Evolutionary conservation across 1,140 invertebrate species (phyloP).

Genomic region (Adoxophyes honmai): DNA sequence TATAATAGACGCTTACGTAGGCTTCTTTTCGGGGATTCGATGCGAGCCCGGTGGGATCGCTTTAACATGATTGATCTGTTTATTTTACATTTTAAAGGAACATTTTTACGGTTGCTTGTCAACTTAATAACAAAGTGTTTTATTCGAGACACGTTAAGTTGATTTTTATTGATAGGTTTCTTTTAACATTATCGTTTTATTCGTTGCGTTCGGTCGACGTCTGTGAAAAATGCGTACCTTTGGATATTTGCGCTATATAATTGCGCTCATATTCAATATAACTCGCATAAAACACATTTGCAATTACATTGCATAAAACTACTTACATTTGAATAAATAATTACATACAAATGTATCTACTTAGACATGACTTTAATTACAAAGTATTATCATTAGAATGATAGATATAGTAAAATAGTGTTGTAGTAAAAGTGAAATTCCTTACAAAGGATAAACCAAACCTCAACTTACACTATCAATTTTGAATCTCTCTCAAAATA

Average conservation of each 20-base stretch:
- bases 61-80: slow-evolving; percentile 77
- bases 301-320: too few species aligned
- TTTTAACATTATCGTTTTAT: slow-evolving; percentile 61
- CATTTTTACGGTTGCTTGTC: slow-evolving; percentile 77
- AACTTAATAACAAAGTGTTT: slow-evolving; percentile 77
- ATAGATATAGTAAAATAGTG: too few species aligned
- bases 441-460: too few species aligned
- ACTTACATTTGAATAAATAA: too few species aligned
- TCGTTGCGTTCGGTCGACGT: slow-evolving; percentile 21
- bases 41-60: slow-evolving; percentile 71
- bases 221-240: slow-evolving; percentile 16
- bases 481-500: background rate
- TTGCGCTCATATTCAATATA: too few species aligned
- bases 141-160: slow-evolving; percentile 73
- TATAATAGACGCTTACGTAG: slow-evolving; percentile 76
- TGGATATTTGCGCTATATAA: too few species aligned
- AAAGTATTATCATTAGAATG: too few species aligned
- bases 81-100: slow-evolving; percentile 77
- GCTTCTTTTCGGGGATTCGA: slow-evolving; percentile 71
- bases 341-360: too few species aligned
- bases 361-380: too few species aligned
- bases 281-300: too few species aligned
- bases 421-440: too few species aligned
- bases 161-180: slow-evolving; percentile 75
- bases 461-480: slow-evolving; percentile 13